Percentiles rank a stretch among this genome's conserved stretches.
Evolutionary conservation across 1,140 invertebrate species (phyloP).

Genomic region (Aphidius ervi): DNA sequence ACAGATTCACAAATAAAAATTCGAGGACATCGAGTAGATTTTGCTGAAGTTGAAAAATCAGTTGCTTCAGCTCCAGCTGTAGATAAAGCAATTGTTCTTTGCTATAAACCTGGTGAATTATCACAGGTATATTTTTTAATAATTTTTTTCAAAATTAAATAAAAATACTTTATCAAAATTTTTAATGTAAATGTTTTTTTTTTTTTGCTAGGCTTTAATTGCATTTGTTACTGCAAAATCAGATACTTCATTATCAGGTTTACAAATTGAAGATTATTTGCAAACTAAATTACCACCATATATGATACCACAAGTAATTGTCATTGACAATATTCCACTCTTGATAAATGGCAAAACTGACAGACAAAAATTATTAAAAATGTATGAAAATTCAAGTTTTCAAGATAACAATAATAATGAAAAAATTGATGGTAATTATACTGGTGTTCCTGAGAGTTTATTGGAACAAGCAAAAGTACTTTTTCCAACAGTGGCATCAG

Average conservation of each 20-base stretch:
- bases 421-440: constrained; percentile 58
- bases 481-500: constrained; percentile 67
- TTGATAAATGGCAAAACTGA: constrained; percentile 84
- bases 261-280: constrained; percentile 63
- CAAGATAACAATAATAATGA: constrained; percentile 54
- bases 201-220: constrained; percentile 59
- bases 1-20: constrained; percentile 85
- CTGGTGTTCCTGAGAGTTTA: constrained; percentile 57
- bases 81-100: constrained; percentile 68
- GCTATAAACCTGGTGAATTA: constrained; percentile 70
- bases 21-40: constrained; percentile 76
- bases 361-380: constrained; percentile 67
- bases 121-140: constrained; percentile 51
- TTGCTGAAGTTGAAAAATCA: constrained; percentile 76
- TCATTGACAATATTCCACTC: constrained; percentile 69
- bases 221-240: constrained; percentile 65
- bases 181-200: not conserved
- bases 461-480: constrained; percentile 62
- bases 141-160: not conserved
- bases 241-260: constrained; percentile 53
- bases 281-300: constrained; percentile 65
- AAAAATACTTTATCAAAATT: not conserved
- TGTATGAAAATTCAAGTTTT: constrained; percentile 63
- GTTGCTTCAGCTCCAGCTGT: constrained; percentile 57
- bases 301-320: constrained; percentile 72